phyloP scores from a whole-genome alignment of 1,140 invertebrate species.

The Leptinotarsa lineolata region DNA sequence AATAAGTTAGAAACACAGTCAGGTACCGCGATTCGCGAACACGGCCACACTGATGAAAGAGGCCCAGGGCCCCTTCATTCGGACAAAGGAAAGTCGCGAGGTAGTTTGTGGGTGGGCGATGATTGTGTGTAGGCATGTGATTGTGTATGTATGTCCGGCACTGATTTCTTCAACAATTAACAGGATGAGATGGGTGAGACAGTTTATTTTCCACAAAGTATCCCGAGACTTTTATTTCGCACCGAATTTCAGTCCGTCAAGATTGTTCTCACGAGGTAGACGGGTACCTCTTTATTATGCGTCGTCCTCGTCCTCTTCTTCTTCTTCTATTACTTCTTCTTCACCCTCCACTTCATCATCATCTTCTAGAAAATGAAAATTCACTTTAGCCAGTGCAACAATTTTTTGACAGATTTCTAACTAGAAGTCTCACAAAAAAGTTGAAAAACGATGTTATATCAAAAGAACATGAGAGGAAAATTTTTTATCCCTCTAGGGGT shows the following conservation, averaged over 20 bases:
- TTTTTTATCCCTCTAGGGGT: too few species aligned
- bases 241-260: conserved; percentile 49
- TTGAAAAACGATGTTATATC: not conserved
- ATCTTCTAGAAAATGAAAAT: conserved; percentile 49
- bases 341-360: conserved; percentile 54
- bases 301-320: conserved; percentile 54
- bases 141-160: not conserved
- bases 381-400: too few species aligned
- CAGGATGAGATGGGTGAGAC: not conserved
- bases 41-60: conserved; percentile 41
- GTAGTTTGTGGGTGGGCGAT: conserved; percentile 45
- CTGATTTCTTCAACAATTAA: not conserved
- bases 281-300: conserved; percentile 52
- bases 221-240: conserved; percentile 47
- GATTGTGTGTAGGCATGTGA: not conserved
- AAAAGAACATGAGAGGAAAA: not conserved
- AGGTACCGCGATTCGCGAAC: conserved; percentile 51
- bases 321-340: conserved; percentile 50
- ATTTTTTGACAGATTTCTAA: too few species aligned
- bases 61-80: conserved; percentile 16
- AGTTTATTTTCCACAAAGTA: conserved; percentile 47
- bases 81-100: conserved; percentile 46
- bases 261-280: conserved; percentile 44
- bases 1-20: conserved; percentile 54
- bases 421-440: too few species aligned